These are phyloP conservation scores for Chiroxiphia lanceolata DNA, from an alignment of 2,797 vertebrate genomes.

Conservation along the genomic window DNA sequence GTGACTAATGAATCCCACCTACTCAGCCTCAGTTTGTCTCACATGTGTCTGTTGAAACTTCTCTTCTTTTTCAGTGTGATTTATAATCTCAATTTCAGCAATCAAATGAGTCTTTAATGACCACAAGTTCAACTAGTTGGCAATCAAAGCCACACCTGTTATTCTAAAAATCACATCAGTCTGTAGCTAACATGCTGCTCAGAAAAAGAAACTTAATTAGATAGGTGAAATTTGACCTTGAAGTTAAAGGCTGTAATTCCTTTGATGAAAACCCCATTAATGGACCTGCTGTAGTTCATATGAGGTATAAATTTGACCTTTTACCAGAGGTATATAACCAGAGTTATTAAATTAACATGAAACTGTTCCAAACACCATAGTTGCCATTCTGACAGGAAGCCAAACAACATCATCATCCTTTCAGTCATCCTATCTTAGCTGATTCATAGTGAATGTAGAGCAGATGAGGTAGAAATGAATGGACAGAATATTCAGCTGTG, in stretches of 20 bases:
- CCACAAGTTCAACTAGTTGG: neutral
- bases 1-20: constrained; percentile 15
- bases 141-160: neutral
- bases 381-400: neutral
- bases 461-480: neutral
- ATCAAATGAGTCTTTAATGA: neutral
- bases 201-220: neutral
- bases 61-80: neutral
- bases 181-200: neutral
- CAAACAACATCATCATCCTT: neutral
- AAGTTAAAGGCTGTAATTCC: neutral
- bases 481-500: neutral
- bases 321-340: neutral
- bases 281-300: neutral
- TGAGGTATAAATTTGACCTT: neutral
- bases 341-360: neutral
- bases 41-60: neutral
- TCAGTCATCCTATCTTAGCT: neutral
- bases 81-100: neutral
- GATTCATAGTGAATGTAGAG: neutral
- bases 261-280: neutral
- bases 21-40: neutral
- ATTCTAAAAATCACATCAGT: neutral
- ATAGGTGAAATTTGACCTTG: neutral
- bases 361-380: neutral